Evolutionary conservation across 2,888 invertebrate genomes (phyloP), one percentile per base, ranked within the genome.

Genomic region (Anodontia alba): DNA sequence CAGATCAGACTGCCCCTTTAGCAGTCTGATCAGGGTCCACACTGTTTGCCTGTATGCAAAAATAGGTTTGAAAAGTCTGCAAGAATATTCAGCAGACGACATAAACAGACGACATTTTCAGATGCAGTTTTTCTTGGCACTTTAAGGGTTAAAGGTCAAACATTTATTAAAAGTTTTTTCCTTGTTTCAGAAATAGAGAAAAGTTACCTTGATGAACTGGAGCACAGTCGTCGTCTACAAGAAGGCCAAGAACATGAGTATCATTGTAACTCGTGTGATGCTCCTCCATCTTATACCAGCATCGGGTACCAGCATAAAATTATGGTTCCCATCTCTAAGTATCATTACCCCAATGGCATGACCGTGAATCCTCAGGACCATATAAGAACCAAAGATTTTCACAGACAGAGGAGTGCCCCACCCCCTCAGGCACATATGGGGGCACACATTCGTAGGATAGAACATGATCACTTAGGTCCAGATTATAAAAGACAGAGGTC

Each of bases 131-230:
- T n/a, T n/a, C n/a, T n/a, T n/a, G n/a, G n/a, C n/a, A n/a, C n/a
- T n/a, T n/a, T n/a, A n/a, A n/a, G n/a, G n/a, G n/a, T n/a, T n/a
- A n/a, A n/a, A n/a, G n/a, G n/a, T n/a, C n/a, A n/a, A n/a, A n/a
- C n/a, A n/a, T n/a, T n/a, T n/a, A n/a, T n/a, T n/a, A n/a, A n/a
- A n/a, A n/a, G n/a, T n/a, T n/a, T n/a, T n/a, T n/a, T n/a, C n/a
- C n/a, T n/a, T n/a, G n/a, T 81, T 81, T 43, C 78, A 87, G 87
- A 84, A 29, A 83, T 86, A 36, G 73, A 86, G 74, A 76, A 76
- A 42, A 57, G 26, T 8, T 86, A 83, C 42, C 38, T 38, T 17
- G 78, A 73, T 15, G 84, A 82, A 57, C 23, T 76, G 26, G 70
- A 78, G 49, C 80, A 76, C 68, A 80, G 79, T 33, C 78, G 76